phyloP scores from a whole-genome alignment of 2,113 vertebrate genomes.

The Forbesichthys papilliferus region DNA sequence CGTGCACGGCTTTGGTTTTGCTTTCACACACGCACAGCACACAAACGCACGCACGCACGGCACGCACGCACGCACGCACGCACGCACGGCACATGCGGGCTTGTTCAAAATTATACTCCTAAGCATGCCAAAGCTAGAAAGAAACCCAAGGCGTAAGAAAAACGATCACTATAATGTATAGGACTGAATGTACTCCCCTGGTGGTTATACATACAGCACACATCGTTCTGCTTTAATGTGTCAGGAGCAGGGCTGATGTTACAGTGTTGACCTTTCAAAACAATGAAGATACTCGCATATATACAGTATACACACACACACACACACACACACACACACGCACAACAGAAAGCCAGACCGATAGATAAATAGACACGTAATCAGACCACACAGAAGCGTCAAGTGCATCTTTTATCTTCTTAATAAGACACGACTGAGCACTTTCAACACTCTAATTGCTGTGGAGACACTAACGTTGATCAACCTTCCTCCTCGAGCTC shows the following conservation, averaged over 20 bases:
- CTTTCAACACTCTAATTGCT: too few species aligned
- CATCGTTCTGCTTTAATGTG: too few species aligned
- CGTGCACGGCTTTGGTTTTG: constrained; percentile 20
- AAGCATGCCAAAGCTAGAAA: constrained; percentile 10
- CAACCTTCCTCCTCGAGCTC: too few species aligned
- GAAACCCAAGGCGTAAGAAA: background rate
- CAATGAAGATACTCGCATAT: background rate
- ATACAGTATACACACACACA: background rate
- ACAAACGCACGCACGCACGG: background rate
- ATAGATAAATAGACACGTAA: background rate
- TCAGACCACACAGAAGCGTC: too few species aligned
- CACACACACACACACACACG: background rate
- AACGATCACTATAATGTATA: background rate
- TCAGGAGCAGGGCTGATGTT: too few species aligned
- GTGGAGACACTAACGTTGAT: too few species aligned
- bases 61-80: background rate
- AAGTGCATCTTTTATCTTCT: too few species aligned
- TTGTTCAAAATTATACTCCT: constrained; percentile 28
- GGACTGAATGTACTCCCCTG: background rate
- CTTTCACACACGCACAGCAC: background rate
- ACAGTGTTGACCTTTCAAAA: too few species aligned
- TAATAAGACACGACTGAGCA: too few species aligned
- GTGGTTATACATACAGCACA: too few species aligned
- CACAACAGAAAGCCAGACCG: constrained; percentile 1
- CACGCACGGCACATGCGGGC: background rate